Percentiles rank a stretch among this genome's conserved stretches.
phyloP scores from a whole-genome alignment of 1,140 invertebrate species.

The Sarcophaga peregrina region DNA sequence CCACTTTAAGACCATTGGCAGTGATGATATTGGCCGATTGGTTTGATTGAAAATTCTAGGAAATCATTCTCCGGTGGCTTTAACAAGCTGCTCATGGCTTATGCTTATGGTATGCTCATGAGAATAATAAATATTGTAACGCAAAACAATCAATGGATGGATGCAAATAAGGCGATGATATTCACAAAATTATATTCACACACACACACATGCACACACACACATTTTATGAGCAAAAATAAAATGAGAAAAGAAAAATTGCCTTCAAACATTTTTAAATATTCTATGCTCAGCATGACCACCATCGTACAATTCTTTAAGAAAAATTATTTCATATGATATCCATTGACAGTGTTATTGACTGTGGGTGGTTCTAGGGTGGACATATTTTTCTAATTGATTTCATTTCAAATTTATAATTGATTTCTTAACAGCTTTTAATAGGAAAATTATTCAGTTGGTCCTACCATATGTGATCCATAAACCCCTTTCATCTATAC shows the following conservation, averaged over 20 bases:
- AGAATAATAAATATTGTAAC: constrained; percentile 39
- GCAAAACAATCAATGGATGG: constrained; percentile 1
- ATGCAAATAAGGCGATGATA: constrained; percentile 1
- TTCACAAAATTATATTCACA: not conserved
- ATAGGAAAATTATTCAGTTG: too few relatives aligned
- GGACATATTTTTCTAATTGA: too few relatives aligned
- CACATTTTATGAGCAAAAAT: not conserved
- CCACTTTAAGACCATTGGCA: constrained; percentile 17
- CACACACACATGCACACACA: not conserved
- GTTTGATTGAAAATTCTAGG: constrained; percentile 36
- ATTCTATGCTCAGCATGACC: not conserved
- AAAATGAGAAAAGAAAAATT: not conserved
- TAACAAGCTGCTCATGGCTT: not conserved
- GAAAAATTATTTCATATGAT: not conserved
- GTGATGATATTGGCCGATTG: constrained; percentile 38
- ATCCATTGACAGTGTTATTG: too few relatives aligned
- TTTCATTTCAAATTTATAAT: too few relatives aligned
- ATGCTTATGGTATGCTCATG: constrained; percentile 21
- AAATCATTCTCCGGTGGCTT: constrained; percentile 30
- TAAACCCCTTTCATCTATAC: too few relatives aligned
- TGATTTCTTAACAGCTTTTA: too few relatives aligned
- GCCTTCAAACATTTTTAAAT: not conserved
- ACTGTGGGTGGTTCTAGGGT: too few relatives aligned
- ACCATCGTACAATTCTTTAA: not conserved
- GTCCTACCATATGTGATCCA: too few relatives aligned